Evolutionary conservation across 2,888 invertebrate genomes (phyloP), one percentile per base, ranked within the genome.

Genomic region (Horisme vitalbata): DNA sequence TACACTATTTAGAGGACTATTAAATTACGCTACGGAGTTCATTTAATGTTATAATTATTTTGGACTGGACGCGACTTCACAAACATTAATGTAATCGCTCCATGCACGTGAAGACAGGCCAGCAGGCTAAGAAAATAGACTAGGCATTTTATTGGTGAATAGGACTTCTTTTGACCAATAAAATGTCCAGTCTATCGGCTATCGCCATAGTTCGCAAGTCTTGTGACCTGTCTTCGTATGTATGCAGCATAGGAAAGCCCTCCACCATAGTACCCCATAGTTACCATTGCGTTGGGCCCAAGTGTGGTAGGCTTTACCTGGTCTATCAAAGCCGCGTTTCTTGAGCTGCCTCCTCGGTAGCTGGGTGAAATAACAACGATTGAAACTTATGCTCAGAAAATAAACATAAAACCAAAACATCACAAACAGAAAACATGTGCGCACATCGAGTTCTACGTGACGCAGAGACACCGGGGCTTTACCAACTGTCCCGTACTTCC

Each of bases 281-380:
- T 65, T 61, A 67, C 66, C 67, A 66, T 80, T 74, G 79, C 65
- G 76, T 83, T 78, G 85, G 64, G 83, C 78, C 86, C 87, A 85
- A 85, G 84, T 76, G 74, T 55, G 66, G 65, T 71, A 52, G 71
- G 71, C 80, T 83, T 90, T 90, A 90, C 90, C 90, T 90, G 85
- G 68, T 84, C 87, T 90, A 90, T 90, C 83, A 90, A 88, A 90
- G 90, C 87, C 90, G 83, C 80, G 90, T 90, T 89, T 90, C 90
- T 88, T 86, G 88, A 63, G 87, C 89, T 83, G 88, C 88, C 79
- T 89, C 90, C 90, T 90, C 90, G 88, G 83, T 85, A 88, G 89
- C 90, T 90, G 90, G 87, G 79, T 90, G 88, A 88, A 89, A 89
- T 87, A 87, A 90, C 82, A 89, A 88, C 85, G 87, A 75, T 87